Base-by-base conservation (phyloP, 2,888 invertebrate genomes). In the Phaonia tiefii region DNA sequence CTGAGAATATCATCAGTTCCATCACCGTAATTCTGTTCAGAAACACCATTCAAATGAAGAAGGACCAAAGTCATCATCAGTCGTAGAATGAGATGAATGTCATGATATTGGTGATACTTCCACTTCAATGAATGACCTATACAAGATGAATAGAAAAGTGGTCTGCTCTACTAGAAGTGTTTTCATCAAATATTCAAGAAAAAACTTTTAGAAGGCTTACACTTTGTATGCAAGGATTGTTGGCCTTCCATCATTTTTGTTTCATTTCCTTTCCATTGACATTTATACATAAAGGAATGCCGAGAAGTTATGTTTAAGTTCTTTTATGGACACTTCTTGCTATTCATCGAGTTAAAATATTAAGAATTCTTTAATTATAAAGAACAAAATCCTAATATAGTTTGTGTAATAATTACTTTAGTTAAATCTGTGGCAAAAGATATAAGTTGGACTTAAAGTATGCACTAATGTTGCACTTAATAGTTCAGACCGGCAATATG, bases 81-180 rank as follows among this genome's bases (percentile, higher is more conserved):
- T 51, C 49, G 51, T 54, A 17, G 54, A 42, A 10, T 11, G 13
- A 46, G 66, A 74, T 66, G 37, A 37, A 66, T 58, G 73, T 80
- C n/a, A 80, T 72, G 81, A 67, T 71, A 71, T 69, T 77, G 66
- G 67, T 70, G 65, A 46, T 69, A 46, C 70, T 66, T 66, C 60
- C 22, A 49, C 67, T 31, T 31, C 31, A 60, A 71, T 76, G 51
- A 54, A 74, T 76, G 42, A 49, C 71, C 75, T 42, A 31, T 37
- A 26, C n/a, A 58, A 46, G 49, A 46, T 71, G 46, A 25, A 70
- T 58, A 46, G 17, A n/a, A 20, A 63, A 42, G 63, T 60, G 60
- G 2, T 20, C 49, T n/a, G 49, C 51, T n/a, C n/a, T n/a, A n/a
- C n/a, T n/a, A n/a, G n/a, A n/a, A n/a, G n/a, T n/a, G n/a, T n/a